phyloP scores from a whole-genome alignment of 2,113 vertebrate genomes.

The Xiphophorus hellerii region DNA sequence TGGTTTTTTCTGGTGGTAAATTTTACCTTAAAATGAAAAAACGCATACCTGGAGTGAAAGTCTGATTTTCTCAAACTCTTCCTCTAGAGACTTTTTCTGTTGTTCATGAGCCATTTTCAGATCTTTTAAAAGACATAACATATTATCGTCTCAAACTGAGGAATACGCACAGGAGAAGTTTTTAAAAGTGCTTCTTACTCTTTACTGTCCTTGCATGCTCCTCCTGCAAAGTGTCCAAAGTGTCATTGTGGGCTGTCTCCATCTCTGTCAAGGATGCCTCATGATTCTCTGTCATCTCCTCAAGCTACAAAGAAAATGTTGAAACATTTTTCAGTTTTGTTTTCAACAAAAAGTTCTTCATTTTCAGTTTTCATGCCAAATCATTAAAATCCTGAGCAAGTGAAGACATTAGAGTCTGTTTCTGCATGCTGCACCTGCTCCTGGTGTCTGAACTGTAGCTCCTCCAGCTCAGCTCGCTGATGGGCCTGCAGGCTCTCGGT shows the following conservation, averaged over 20 bases:
- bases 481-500: constrained; percentile 77
- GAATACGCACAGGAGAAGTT: not conserved
- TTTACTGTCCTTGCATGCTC: constrained; percentile 88
- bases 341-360: not conserved
- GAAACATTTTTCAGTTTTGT: not conserved
- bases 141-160: not conserved
- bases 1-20: accelerated
- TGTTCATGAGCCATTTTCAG: constrained; percentile 88
- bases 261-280: constrained; percentile 83
- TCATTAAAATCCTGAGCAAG: not conserved
- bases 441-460: constrained; percentile 70
- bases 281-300: constrained; percentile 86
- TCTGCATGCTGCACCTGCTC: constrained; percentile 68
- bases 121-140: constrained; percentile 77
- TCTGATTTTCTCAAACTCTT: constrained; percentile 91
- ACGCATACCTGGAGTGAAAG: constrained; percentile 89
- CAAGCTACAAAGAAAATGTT: constrained; percentile 78
- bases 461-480: constrained; percentile 67
- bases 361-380: not conserved
- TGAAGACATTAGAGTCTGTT: not conserved
- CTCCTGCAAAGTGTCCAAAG: constrained; percentile 85
- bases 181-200: constrained; percentile 76
- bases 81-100: constrained; percentile 90
- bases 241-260: constrained; percentile 83
- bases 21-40: not conserved